Percentiles rank a stretch among this genome's conserved stretches.
Conservation (phyloP, 2,797 vertebrate species). For the Periparus ater region DNA sequence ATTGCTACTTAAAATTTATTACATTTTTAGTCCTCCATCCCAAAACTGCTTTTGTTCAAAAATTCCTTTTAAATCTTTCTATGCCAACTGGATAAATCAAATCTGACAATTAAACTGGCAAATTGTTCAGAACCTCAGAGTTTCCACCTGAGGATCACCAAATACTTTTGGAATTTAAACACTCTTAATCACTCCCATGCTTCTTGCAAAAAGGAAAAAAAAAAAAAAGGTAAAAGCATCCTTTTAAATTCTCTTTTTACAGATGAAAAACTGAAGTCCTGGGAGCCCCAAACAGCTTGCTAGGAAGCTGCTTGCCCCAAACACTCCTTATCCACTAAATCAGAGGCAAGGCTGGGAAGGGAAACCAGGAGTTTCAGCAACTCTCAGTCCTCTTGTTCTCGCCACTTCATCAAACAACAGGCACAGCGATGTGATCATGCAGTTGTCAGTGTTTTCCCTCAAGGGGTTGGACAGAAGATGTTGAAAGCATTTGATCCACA, state of each 20-base stretch:
- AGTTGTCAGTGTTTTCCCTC: slow-evolving; percentile 47
- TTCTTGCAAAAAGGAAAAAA: not conserved
- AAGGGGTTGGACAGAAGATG: slow-evolving; percentile 55
- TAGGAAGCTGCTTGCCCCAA: not conserved
- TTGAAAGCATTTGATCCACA: slow-evolving; percentile 57
- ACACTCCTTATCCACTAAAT: slow-evolving; percentile 27
- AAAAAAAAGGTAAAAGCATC: not conserved
- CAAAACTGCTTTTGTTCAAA: slow-evolving; percentile 35
- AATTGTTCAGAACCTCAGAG: not conserved
- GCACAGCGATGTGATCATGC: slow-evolving; percentile 27
- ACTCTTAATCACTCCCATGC: not conserved
- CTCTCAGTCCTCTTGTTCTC: slow-evolving; percentile 41
- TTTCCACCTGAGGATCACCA: slow-evolving; percentile 35
- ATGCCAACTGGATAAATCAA: slow-evolving; percentile 39
- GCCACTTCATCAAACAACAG: slow-evolving; percentile 48
- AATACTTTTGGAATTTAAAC: not conserved
- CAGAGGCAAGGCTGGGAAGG: not conserved
- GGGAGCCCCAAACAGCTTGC: not conserved
- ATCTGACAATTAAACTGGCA: slow-evolving; percentile 44
- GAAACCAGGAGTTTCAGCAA: slow-evolving; percentile 44
- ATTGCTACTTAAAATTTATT: slow-evolving; percentile 59
- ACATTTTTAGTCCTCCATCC: slow-evolving; percentile 17
- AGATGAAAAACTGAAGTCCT: not conserved
- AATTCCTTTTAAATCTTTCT: slow-evolving; percentile 49
- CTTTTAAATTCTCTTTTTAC: not conserved